A percentile compares a stretch with the other conserved stretches of the same genome.
Conservation (phyloP, 1,140 invertebrate species). For the Physella acuta region DNA sequence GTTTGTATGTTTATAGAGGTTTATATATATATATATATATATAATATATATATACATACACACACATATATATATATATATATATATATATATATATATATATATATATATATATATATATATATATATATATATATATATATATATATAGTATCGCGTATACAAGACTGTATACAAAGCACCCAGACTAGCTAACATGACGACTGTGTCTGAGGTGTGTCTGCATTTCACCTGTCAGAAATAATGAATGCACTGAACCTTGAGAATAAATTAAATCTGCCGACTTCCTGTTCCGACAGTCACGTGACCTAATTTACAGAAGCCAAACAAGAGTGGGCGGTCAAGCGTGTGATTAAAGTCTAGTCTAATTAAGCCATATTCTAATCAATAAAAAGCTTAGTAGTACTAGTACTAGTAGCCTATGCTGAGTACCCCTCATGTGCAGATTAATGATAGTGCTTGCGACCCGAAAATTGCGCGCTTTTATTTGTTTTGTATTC, state of each 20-base stretch:
- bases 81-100: constrained; percentile 1
- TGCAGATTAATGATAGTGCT: no score
- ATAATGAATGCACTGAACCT: neutral
- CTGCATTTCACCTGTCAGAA: neutral
- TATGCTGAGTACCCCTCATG: no score
- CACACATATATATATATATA: neutral
- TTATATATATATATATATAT: neutral
- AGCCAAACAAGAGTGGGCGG: no score
- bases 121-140: constrained; percentile 1
- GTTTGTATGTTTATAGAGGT: neutral
- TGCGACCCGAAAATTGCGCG: no score
- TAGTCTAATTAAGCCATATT: no score
- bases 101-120: constrained; percentile 1
- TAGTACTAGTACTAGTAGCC: no score
- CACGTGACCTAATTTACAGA: no score
- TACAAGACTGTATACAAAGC: neutral
- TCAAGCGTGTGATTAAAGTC: no score
- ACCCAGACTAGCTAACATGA: no score
- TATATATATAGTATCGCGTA: neutral
- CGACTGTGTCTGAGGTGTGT: neutral
- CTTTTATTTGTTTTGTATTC: no score
- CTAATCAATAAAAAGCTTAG: no score
- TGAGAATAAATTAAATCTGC: neutral
- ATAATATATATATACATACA: neutral
- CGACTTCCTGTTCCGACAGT: no score